These are phyloP conservation scores for Pegoplata infirma DNA, from an alignment of 2,888 invertebrate species.

Conservation along the genomic window DNA sequence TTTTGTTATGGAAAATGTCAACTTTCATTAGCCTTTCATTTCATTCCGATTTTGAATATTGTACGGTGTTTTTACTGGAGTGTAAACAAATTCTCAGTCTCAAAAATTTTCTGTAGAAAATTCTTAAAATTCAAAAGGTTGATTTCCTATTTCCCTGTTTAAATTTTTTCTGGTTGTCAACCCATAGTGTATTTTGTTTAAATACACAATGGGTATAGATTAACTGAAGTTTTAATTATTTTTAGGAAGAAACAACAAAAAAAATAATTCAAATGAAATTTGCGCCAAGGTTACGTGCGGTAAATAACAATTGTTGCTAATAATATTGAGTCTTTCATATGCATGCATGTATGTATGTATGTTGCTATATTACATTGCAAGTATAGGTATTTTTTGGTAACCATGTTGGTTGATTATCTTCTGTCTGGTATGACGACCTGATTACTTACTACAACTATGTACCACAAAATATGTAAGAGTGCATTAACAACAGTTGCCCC, in stretches of 20 bases:
- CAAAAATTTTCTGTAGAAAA: no score
- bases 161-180: no score
- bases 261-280: slow-evolving; percentile 55
- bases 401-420: slow-evolving; percentile 25
- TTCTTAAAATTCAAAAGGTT: no score
- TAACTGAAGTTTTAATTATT: background rate
- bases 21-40: no score
- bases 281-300: slow-evolving; percentile 60
- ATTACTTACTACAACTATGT: background rate
- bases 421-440: slow-evolving; percentile 27
- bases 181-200: background rate
- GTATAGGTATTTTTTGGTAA: no score
- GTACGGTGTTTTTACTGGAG: no score
- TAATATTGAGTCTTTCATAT: slow-evolving; percentile 20
- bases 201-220: slow-evolving; percentile 5
- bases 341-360: background rate
- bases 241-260: slow-evolving; percentile 32
- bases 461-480: background rate
- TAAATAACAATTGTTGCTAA: slow-evolving; percentile 55
- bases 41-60: no score
- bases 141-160: no score
- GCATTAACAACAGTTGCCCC: background rate
- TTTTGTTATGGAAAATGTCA: no score
- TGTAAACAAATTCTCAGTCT: no score
- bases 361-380: no score